Evolutionary conservation across 2,113 vertebrate genomes (phyloP), one percentile per base, ranked within the genome.

Genomic region (Sciurus niger): DNA sequence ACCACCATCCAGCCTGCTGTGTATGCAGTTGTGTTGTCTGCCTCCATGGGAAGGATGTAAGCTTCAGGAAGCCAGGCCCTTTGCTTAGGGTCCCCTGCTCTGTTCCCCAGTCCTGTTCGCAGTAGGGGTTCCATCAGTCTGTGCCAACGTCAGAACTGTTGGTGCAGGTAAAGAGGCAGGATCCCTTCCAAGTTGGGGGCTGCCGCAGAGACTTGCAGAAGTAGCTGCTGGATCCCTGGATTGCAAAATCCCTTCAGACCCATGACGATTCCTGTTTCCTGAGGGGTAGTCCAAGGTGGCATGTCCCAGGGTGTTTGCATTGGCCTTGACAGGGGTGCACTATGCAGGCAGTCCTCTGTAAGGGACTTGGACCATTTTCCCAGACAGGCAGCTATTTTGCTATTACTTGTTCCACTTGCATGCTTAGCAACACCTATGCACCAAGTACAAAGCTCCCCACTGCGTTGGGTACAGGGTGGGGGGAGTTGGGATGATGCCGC

Each of bases 71-170:
- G 92, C 34, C 63, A 25, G 48, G 58, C 30, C 40, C 34, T 7
- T 40, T 10, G 8, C 65, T 43, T 28, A 0, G 14, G 32, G 67
- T 68, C 28, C 67, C 8, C 28, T 9, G 76, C 46, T 46, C 55
- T 9, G 24, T 25, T 13, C 34, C 68, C 68, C 9, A 46, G 77
- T 86, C 63, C 22, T n/a, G 60, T 11, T 2, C 8, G 11, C 3
- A 14, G n/a, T 4, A 48, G 63, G 34, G 24, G 25, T 60, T 28
- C 70, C 74, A 20, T 17, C 0, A 0, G 0, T 12, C 0, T 2
- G 34, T 30, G 77, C 51, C 32, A 3, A 13, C 32, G 46, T 93
- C 84, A 83, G 78, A 84, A 43, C 0, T 10, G 8, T 40, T 46
- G 72, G 74, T 9, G 65, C 55, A 28, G 1, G 13, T 30, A 53